Conservation (phyloP, 2,113 vertebrate genomes). For the Benitochromis conjunctus region DNA sequence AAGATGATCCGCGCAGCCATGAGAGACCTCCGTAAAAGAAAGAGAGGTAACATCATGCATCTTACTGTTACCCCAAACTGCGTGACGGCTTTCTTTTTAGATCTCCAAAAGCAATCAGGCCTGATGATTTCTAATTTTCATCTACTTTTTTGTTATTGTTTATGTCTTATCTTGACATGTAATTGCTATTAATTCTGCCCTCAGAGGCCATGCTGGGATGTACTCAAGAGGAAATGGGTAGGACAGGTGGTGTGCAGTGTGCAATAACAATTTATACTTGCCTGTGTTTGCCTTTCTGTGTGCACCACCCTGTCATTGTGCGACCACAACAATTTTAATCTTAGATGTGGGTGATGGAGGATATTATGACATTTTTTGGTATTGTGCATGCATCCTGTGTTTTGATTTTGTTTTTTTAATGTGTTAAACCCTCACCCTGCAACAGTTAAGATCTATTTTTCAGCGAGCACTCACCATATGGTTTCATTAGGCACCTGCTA, state of each 20-base stretch:
- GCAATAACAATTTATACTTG: conserved; percentile 21
- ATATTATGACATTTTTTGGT: not conserved
- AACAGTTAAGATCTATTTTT: not conserved
- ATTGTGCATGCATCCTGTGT: conserved; percentile 38
- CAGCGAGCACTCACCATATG: not conserved
- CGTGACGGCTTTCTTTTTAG: not conserved
- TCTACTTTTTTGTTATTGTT: not conserved
- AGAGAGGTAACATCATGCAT: conserved; percentile 79
- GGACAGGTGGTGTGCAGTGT: conserved; percentile 60
- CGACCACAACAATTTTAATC: not conserved
- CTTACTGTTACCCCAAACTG: not conserved
- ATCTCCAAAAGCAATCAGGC: not conserved
- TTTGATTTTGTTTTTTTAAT: not conserved
- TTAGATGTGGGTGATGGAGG: not conserved
- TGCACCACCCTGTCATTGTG: conserved; percentile 19
- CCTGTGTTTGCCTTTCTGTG: conserved; percentile 33
- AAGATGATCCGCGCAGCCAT: conserved; percentile 89
- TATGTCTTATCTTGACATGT: not conserved
- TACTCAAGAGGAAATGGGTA: conserved; percentile 75
- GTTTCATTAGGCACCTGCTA: not conserved
- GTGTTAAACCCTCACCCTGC: not conserved
- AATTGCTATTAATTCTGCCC: conserved; percentile 37
- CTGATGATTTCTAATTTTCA: not conserved
- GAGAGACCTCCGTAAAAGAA: conserved; percentile 91
- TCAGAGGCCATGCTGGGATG: conserved; percentile 74